Conservation (phyloP, 2,113 vertebrate genomes). For the Aptenodytes forsteri region DNA sequence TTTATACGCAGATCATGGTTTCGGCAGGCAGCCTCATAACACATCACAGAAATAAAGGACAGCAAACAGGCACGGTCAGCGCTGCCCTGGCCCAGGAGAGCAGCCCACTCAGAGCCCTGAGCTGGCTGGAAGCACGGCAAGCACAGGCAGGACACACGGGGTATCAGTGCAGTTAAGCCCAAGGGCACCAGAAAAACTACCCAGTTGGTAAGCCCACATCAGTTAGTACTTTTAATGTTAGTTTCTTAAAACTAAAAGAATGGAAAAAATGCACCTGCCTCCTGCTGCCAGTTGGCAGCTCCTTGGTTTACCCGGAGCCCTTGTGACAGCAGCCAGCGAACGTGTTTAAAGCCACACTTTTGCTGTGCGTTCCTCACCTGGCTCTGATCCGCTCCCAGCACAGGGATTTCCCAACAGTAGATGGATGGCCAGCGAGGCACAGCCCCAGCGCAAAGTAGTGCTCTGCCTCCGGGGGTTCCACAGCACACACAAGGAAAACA, state of each 20-base stretch:
- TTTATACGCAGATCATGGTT: background rate
- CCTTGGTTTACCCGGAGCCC: background rate
- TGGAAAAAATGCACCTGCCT: background rate
- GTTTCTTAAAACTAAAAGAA: background rate
- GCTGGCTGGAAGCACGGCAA: background rate
- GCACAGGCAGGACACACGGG: background rate
- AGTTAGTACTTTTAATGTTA: background rate
- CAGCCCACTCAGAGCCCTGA: background rate
- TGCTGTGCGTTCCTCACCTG: background rate
- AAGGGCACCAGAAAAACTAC: background rate
- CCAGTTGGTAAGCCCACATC: background rate
- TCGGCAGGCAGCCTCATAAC: background rate
- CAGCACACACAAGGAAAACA: background rate
- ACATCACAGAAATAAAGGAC: background rate
- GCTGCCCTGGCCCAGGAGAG: background rate
- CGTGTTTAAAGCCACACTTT: background rate
- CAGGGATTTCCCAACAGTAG: background rate
- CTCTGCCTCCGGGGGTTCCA: background rate
- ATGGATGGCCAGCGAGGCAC: background rate
- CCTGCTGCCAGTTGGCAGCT: background rate
- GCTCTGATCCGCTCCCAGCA: background rate
- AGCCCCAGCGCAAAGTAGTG: background rate
- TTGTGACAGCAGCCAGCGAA: background rate
- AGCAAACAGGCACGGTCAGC: accelerated
- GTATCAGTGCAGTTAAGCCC: background rate